Base-by-base conservation (phyloP, 2,113 vertebrate genomes). In the Falcunculus frontatus region DNA sequence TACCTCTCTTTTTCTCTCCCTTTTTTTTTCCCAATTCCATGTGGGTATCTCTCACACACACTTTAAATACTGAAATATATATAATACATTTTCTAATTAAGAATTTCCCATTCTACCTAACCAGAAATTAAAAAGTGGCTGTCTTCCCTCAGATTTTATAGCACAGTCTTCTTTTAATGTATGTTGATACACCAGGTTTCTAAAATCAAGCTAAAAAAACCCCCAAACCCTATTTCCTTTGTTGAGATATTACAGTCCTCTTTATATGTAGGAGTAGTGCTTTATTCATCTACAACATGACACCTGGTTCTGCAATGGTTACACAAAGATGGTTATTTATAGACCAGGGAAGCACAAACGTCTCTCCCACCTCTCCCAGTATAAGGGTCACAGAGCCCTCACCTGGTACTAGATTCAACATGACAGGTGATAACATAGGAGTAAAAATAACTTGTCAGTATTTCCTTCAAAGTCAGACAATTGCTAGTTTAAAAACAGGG, bases 361-460 rank as follows among this genome's bases (percentile, higher is more conserved):
- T 81, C 86, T 68, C 60, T 94, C 68, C 86, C 59, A 86, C 39
- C 15, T 90, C 55, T 55, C 27, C 76, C 57, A n/a, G 30, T 26
- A 10, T 18, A 78, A 81, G 81, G 53, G 56, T 89, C 79, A 94
- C 37, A 75, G 73, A 96, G 79, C 76, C 85, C 83, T 97, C 85
- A 96, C 92, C 96, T 90, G 76, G 69, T 64, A 72, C 69, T 56
- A 90, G 79, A 96, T 96, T 92, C 93, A 86, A 89, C 53, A 63
- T 84, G 92, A 96, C 95, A 96, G 88, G 80, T 95, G 91, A 81
- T 68, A 95, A 94, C 60, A 74, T 0, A 64, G 44, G 85, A 55
- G 27, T 47, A 95, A 90, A 96, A 95, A 94, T 89, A 95, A 89
- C 80, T 81, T 91, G 88, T 59, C 90, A 87, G 62, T 91, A 84